A percentile compares a stretch with the other conserved stretches of the same genome.
Evolutionary conservation across 2,797 vertebrate genomes (phyloP).

Genomic region (Vipera latastei): DNA sequence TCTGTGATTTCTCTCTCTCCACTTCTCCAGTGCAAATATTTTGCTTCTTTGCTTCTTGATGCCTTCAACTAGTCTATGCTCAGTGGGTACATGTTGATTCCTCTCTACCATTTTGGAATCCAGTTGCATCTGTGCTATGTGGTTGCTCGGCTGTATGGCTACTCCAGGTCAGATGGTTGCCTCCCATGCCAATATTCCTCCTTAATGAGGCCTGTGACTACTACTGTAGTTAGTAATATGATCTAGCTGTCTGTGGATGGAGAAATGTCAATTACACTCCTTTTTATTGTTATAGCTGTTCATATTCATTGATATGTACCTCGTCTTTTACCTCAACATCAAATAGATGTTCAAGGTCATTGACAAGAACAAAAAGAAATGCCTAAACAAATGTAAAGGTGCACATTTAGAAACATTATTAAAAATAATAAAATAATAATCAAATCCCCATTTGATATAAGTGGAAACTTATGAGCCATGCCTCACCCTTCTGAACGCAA

Average conservation of each 20-base stretch:
- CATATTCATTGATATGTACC: background rate
- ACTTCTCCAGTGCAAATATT: background rate
- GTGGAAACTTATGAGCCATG: background rate
- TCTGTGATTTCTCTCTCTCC: background rate
- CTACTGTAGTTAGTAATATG: background rate
- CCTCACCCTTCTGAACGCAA: background rate
- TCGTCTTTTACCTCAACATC: background rate
- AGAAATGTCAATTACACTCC: background rate
- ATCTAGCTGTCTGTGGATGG: background rate
- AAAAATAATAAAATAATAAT: background rate
- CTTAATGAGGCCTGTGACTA: background rate
- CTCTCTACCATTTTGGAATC: background rate
- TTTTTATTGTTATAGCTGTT: background rate
- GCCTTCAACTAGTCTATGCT: background rate
- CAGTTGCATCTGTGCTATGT: background rate
- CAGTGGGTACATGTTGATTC: background rate
- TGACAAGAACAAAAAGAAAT: background rate
- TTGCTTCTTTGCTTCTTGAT: background rate
- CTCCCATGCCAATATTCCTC: background rate
- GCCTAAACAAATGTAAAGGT: background rate
- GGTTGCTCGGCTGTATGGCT: background rate
- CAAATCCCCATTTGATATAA: background rate
- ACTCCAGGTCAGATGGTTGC: background rate
- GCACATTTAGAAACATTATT: background rate
- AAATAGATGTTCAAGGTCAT: background rate